phyloP scores from a whole-genome alignment of 2,797 vertebrate genomes.

The Sphenodon punctatus region DNA sequence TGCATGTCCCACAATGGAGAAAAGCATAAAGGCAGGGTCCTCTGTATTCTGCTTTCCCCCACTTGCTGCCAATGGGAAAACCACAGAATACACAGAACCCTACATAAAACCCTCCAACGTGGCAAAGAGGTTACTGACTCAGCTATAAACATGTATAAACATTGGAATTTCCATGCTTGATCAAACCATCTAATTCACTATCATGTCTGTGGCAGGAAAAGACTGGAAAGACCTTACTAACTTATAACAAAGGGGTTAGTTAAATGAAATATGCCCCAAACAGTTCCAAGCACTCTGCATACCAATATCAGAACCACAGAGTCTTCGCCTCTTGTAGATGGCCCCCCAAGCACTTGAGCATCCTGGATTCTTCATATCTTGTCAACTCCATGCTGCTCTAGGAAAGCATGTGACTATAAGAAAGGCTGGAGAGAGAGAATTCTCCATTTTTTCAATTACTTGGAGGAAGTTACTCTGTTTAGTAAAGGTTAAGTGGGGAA shows the following conservation, averaged over 20 bases:
- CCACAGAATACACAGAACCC: neutral
- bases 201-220: neutral
- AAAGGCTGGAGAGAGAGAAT: neutral
- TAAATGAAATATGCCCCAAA: neutral
- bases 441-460: constrained; percentile 2
- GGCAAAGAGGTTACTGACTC: neutral
- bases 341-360: neutral
- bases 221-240: neutral
- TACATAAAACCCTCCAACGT: neutral
- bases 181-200: neutral
- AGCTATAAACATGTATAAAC: neutral
- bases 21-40: no score
- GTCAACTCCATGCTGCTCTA: neutral
- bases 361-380: neutral
- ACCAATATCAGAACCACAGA: neutral
- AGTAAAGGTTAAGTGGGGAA: constrained; percentile 33
- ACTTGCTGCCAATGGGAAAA: no score
- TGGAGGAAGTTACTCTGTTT: constrained; percentile 53
- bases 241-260: neutral
- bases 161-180: neutral
- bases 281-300: neutral
- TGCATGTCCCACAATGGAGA: neutral
- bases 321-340: neutral
- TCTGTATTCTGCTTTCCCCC: no score
- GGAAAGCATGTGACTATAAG: neutral